Evolutionary conservation across 92 coral and sea anemone species (phyloP), one percentile per base, ranked within the genome.

Genomic region (Actinernus sp.): DNA sequence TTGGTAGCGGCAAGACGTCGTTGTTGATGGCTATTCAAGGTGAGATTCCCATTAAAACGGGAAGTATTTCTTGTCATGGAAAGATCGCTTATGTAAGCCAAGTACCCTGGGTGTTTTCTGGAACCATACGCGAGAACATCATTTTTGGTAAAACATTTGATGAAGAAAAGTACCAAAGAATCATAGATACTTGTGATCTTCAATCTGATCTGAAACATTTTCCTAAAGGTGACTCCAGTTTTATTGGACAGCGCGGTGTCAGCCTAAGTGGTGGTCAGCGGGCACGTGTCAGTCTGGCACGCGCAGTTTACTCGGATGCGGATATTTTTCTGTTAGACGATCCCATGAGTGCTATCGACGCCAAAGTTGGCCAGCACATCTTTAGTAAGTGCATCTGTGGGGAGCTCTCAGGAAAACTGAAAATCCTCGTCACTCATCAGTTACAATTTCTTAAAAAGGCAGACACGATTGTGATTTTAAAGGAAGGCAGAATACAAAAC

Each of bases 181-280:
- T 56, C 14, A 4, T 56, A 34, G 46, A 56, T 10, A 41, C 19
- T 11, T 56, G 63, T 56, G 44, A 40, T 26, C 50, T 59, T 8
- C 19, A 21, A 26, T 33, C 49, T 5, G 66, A 59, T n/a, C 51
- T 38, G 6, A 21, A 40, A 3, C 32, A 20, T 3, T 58, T 58
- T 58, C 41, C 65, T n/a, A 34, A 38, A 58, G 65, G 65, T 1
- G 65, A 58, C 29, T 23, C 37, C 20, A 58, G 47, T 58, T 24
- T 58, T 9, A 58, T 58, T 20, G 65, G 65, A n/a, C 47, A 58
- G 17, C 31, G 65, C 23, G 65, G 65, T 30, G 30, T 38, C 12
- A 32, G 65, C 49, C 49, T 58, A 30, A 58, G 65, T 33, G 65
- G 65, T 58, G 65, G 65, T 58, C 65, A 58, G 49, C 65, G 49